A percentile compares a stretch with the other conserved stretches of the same genome.
These are phyloP conservation scores for Drosophila punjabiensis DNA, from an alignment of 1,140 invertebrate species.

Conservation along the genomic window DNA sequence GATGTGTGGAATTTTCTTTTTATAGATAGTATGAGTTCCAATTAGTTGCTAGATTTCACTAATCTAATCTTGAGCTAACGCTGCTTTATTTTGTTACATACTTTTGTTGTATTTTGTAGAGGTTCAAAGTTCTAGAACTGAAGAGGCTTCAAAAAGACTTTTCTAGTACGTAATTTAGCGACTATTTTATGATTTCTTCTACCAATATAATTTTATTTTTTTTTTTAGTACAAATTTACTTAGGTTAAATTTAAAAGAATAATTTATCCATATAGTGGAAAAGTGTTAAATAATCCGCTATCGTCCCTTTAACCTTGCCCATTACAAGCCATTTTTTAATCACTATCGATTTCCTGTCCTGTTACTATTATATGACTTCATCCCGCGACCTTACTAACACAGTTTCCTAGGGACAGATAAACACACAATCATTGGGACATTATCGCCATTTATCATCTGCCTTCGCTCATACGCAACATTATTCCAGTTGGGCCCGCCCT, in stretches of 20 bases:
- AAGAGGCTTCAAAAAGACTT: background rate
- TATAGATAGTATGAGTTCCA: slow-evolving; percentile 2
- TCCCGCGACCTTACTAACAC: background rate
- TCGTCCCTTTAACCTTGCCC: background rate
- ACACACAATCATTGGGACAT: slow-evolving; percentile 8
- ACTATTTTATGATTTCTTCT: background rate
- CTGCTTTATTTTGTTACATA: background rate
- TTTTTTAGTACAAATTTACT: background rate
- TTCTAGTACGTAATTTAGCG: background rate
- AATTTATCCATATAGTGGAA: too few species aligned
- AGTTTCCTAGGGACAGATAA: background rate
- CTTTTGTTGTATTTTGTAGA: background rate
- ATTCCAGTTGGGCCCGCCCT: slow-evolving; percentile 22
- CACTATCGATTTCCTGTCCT: too few species aligned
- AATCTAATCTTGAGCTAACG: slow-evolving; percentile 25
- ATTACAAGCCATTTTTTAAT: background rate
- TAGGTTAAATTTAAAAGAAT: too few species aligned
- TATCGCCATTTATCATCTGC: slow-evolving; percentile 27
- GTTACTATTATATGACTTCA: background rate
- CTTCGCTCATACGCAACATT: slow-evolving; percentile 29
- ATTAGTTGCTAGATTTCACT: slow-evolving; percentile 7
- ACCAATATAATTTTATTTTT: background rate
- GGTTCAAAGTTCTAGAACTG: slow-evolving; percentile 19
- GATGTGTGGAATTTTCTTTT: slow-evolving; percentile 25
- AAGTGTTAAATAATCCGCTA: too few species aligned